Conservation (phyloP, 2,797 vertebrate species). For the Aplochiton taeniatus region DNA sequence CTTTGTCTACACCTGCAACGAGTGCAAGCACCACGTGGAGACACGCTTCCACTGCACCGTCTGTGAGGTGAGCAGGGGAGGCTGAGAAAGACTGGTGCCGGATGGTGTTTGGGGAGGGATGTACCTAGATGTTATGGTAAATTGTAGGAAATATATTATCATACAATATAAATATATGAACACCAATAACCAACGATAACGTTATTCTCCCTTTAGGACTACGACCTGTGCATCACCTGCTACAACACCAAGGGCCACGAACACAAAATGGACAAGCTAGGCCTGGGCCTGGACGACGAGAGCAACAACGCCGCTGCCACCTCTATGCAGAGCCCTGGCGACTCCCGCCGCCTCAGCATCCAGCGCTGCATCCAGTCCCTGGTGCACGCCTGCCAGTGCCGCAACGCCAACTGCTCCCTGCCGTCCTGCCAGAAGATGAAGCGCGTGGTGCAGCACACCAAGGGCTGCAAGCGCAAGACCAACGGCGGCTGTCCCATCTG, state of each 20-base stretch:
- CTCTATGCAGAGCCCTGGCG: slow-evolving; percentile 92
- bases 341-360: slow-evolving; percentile 95
- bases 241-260: slow-evolving; percentile 95
- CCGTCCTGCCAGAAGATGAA: slow-evolving; percentile 99
- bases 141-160: background rate
- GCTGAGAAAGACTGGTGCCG: background rate
- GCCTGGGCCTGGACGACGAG: slow-evolving; percentile 94
- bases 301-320: slow-evolving; percentile 90
- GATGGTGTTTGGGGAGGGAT: too few species aligned
- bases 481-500: slow-evolving; percentile 97
- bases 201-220: slow-evolving; percentile 79
- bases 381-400: slow-evolving; percentile 96
- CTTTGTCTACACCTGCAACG: slow-evolving; percentile 97
- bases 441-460: slow-evolving; percentile 95
- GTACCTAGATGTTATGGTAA: background rate
- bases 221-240: slow-evolving; percentile 96
- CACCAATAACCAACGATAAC: background rate
- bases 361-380: slow-evolving; percentile 98
- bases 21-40: slow-evolving; percentile 97
- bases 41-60: slow-evolving; percentile 97
- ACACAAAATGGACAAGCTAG: slow-evolving; percentile 98
- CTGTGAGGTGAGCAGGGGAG: slow-evolving; percentile 84
- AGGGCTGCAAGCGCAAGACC: slow-evolving; percentile 97
- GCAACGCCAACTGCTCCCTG: slow-evolving; percentile 96
- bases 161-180: background rate